These are phyloP conservation scores for Mionectes macconnelli DNA, from an alignment of 2,113 vertebrate species.

Conservation along the genomic window DNA sequence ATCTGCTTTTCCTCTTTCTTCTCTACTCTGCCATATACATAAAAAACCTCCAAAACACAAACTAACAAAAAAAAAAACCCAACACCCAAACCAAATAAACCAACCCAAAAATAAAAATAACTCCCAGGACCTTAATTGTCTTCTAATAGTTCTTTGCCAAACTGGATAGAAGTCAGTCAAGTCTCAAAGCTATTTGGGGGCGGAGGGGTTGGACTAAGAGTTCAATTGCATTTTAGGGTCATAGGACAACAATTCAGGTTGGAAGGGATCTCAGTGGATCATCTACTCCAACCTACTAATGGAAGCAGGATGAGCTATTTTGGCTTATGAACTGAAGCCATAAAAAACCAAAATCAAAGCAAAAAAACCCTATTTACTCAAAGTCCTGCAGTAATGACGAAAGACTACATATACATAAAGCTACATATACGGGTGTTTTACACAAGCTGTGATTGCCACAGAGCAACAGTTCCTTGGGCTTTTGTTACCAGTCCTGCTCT, in stretches of 20 bases:
- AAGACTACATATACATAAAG: not conserved
- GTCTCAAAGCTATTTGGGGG: not conserved
- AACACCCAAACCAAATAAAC: not conserved
- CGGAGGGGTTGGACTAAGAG: not conserved
- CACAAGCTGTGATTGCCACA: not conserved
- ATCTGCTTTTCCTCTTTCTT: not conserved
- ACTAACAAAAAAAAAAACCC: not conserved
- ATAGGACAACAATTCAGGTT: not conserved
- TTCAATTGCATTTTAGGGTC: not conserved
- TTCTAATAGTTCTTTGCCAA: not conserved
- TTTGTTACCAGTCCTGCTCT: not conserved
- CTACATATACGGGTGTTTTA: not conserved
- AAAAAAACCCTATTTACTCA: not conserved
- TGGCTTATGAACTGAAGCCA: not conserved
- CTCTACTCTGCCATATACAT: not conserved
- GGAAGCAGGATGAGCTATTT: not conserved
- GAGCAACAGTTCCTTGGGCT: not conserved
- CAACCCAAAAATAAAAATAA: not conserved
- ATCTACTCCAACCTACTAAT: not conserved
- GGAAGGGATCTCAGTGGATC: not conserved
- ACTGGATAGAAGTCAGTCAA: not conserved
- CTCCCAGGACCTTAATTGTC: not conserved
- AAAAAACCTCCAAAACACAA: not conserved
- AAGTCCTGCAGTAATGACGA: not conserved
- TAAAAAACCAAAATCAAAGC: not conserved